Conservation (phyloP, 1,140 invertebrate species). For the Cherax quadricarinatus region DNA sequence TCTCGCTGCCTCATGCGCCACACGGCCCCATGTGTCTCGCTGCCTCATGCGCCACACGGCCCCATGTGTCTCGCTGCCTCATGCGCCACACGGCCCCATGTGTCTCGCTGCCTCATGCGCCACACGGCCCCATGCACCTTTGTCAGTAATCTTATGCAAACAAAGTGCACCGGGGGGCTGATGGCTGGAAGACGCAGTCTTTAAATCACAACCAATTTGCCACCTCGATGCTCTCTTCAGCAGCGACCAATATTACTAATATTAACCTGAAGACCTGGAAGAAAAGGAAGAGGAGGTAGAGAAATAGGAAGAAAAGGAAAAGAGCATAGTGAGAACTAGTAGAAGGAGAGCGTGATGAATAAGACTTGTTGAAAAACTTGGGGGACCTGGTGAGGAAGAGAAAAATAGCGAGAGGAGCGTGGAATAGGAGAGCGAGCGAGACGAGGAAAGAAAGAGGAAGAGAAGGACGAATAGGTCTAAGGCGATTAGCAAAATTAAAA, state of each 20-base stretch:
- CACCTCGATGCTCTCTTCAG: constrained; percentile 9
- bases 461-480: too few species aligned
- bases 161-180: constrained; percentile 16
- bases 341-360: background rate
- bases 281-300: background rate
- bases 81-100: too few species aligned
- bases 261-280: background rate
- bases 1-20: too few species aligned
- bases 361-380: too few species aligned
- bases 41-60: too few species aligned
- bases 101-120: too few species aligned
- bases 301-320: background rate
- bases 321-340: background rate
- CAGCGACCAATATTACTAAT: background rate
- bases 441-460: background rate
- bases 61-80: too few species aligned
- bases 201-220: constrained; percentile 48
- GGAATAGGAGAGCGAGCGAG: constrained; percentile 44
- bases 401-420: background rate
- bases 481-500: too few species aligned
- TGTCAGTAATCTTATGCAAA: constrained; percentile 44
- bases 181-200: constrained; percentile 18
- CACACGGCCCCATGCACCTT: background rate
- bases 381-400: background rate
- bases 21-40: too few species aligned